Evolutionary conservation across 1,140 invertebrate genomes (phyloP).

Genomic region (Euwallacea similis): DNA sequence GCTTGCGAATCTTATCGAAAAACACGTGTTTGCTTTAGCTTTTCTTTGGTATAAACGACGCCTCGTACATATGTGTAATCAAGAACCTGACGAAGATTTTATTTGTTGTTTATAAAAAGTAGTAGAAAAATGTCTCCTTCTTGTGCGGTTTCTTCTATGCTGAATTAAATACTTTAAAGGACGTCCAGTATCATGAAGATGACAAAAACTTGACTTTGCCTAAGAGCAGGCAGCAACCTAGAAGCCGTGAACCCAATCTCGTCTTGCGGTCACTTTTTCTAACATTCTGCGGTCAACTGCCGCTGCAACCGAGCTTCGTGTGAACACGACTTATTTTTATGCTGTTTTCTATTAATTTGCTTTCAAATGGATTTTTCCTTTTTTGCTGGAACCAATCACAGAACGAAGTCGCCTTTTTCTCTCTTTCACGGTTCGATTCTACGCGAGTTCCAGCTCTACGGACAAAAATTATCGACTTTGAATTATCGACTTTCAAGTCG

Average conservation of each 20-base stretch:
- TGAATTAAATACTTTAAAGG: neutral
- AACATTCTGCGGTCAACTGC: conserved; percentile 31
- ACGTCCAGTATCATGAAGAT: conserved; percentile 5
- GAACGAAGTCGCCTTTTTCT: neutral
- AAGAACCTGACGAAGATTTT: neutral
- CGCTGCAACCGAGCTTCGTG: conserved; percentile 21
- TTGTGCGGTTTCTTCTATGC: too few species aligned
- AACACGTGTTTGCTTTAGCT: neutral
- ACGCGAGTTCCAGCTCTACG: neutral
- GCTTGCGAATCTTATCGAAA: neutral
- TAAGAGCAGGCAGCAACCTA: neutral
- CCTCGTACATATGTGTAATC: neutral
- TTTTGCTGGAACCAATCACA: neutral
- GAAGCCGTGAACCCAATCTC: conserved; percentile 29
- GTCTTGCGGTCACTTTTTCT: conserved; percentile 30
- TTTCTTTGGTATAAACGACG: neutral
- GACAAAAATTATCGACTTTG: too few species aligned
- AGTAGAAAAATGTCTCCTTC: too few species aligned
- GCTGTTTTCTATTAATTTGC: conserved; percentile 19
- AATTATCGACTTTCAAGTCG: neutral
- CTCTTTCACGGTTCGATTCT: neutral
- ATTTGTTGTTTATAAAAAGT: neutral
- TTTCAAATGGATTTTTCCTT: conserved; percentile 4
- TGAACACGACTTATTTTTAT: conserved; percentile 21
- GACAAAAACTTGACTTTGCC: conserved; percentile 16